Evolutionary conservation across 2,888 invertebrate genomes (phyloP), one percentile per base, ranked within the genome.

Genomic region (Chrysodeixis includens): DNA sequence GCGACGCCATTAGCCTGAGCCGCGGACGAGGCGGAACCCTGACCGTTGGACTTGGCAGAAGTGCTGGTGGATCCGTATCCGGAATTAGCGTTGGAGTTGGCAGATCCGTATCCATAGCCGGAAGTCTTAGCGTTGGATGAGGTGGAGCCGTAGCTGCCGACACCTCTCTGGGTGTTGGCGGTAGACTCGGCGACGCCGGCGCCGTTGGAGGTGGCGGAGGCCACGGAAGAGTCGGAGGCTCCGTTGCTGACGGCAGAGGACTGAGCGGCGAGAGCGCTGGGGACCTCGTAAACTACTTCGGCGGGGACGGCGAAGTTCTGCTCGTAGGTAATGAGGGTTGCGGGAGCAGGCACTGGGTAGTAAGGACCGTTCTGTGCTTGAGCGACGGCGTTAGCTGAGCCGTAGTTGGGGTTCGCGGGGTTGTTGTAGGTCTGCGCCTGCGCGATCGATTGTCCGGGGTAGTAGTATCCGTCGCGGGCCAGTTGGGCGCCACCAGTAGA

Each of bases 281-380:
- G 90, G 0, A 78, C 78, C 64, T 86, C 71, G 58, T 81, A 77
- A 35, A 56, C 51, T 1, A 73, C 56, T 66, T 80, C 69, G 35
- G 71, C 68, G 18, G 82, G 84, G 9, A 60, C 72, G 10, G 67
- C 88, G 56, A 90, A 90, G 83, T 90, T 91, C 72, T 94, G 92
- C 67, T 91, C 85, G 79, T 94, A 93, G 7, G 93, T 85, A 69
- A 93, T 82, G 58, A 93, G 82, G 12, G 89, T 86, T 0, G 90
- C 92, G 0, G 93, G 92, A 10, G 86, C 88, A 0, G 92, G 92
- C 16, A 92, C 77, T 1, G 88, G 79, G 78, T 90, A 91, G 84
- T 89, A 93, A 10, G 77, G 81, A 1, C 87, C 84, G 78, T 72
- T 65, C 0, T 80, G 66, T 2, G 76, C 70, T 49, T 78, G 71